Evolutionary conservation across 1,140 invertebrate species (phyloP), one percentile per base, ranked within the genome.

Genomic region (Riptortus pedestris): DNA sequence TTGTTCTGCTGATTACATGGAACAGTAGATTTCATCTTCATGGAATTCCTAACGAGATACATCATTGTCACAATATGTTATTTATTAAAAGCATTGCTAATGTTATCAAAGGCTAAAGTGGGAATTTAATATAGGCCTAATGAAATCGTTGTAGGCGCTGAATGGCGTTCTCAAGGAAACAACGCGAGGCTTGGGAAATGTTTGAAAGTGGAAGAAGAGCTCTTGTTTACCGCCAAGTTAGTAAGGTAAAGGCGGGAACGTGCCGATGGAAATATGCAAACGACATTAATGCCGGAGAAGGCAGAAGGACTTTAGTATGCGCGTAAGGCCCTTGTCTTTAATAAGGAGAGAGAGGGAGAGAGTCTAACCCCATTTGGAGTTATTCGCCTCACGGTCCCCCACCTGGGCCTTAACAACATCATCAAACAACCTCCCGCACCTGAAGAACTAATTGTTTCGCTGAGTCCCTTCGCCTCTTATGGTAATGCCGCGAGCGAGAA

Each of bases 241-340:
- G 31, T 14, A 26, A 55, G 51, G 51, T 55, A 55, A 27, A 24
- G 51, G 24, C 24, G 20, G 24, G 51, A 16, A 55, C 51, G 51
- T 55, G 51, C 51, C 22, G 51, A 55, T 55, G 51, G 51, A 55
- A 26, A 55, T 55, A 55, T 55, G 51, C 51, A 55, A 55, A 55
- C 51, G 22, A 55, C 51, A 55, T 55, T 55, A 55, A 55, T 55
- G 51, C 51, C 51, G 20, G 20, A 14, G 5, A 7, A 24, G 51
- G 51, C 16, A 26, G 24, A 26, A 55, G 20, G 51, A 24, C 24
- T 55, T 55, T 55, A 55, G 51, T 55, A 55, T 55, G 51, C 51
- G 51, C 51, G 51, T 55, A 55, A 55, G 51, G 51, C 5, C 24
- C 22, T 24, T 24, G 20, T 55, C 51, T 55, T 55, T 55, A 55